Percentiles rank a stretch among this genome's conserved stretches.
Evolutionary conservation across 2,888 invertebrate species (phyloP).

Genomic region (Parasteatoda lunata): DNA sequence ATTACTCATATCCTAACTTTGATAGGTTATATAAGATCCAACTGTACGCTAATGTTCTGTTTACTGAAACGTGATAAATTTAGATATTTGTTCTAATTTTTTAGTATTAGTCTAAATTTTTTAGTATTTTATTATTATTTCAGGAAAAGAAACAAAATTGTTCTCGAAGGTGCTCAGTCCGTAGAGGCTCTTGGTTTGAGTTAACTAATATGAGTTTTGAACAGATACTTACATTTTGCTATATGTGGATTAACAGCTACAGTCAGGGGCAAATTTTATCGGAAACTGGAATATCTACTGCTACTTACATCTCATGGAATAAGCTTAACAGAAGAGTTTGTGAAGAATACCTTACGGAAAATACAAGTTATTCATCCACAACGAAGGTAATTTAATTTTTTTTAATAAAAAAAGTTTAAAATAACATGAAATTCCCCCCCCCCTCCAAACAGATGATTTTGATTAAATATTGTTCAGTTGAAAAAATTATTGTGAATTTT

Average conservation of each 20-base stretch:
- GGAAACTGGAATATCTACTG: slow-evolving; percentile 41
- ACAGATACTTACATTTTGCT: slow-evolving; percentile 46
- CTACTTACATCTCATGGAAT: slow-evolving; percentile 40
- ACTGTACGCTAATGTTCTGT: too few species aligned
- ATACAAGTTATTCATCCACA: slow-evolving; percentile 6
- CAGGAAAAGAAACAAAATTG: slow-evolving; percentile 42
- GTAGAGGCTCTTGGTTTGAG: slow-evolving; percentile 55
- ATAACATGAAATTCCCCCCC: background rate
- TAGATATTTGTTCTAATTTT: too few species aligned
- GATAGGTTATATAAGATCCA: too few species aligned
- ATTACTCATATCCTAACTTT: too few species aligned
- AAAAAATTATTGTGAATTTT: background rate
- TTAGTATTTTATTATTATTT: background rate
- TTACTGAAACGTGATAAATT: too few species aligned
- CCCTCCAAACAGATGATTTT: background rate
- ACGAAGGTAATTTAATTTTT: slow-evolving; percentile 3
- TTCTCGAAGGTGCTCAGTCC: slow-evolving; percentile 29
- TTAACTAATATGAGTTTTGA: slow-evolving; percentile 48
- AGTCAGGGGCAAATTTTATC: slow-evolving; percentile 33
- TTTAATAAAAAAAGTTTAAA: background rate
- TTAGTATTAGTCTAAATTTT: too few species aligned
- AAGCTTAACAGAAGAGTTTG: slow-evolving; percentile 44
- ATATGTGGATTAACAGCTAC: slow-evolving; percentile 53
- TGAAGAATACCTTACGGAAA: slow-evolving; percentile 37
- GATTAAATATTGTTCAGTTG: background rate